These are phyloP conservation scores for Leistus spinibarbis DNA, from an alignment of 2,888 invertebrate genomes.

Conservation along the genomic window DNA sequence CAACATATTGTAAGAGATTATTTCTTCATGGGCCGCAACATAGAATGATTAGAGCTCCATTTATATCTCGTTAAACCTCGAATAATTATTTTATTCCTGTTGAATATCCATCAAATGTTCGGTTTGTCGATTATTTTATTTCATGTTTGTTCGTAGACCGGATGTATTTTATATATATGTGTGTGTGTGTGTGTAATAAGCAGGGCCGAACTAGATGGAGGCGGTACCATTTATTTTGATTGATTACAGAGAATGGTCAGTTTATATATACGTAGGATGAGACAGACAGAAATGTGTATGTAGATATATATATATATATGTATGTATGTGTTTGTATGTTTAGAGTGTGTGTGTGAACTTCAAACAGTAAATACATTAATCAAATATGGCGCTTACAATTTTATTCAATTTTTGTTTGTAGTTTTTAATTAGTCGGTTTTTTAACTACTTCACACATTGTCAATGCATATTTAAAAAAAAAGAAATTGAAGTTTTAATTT, in stretches of 20 bases:
- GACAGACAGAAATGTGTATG: conserved; percentile 18
- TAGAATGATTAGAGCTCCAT: conserved; percentile 21
- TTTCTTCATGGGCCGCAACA: neutral
- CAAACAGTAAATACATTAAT: conserved; percentile 17
- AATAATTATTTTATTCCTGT: neutral
- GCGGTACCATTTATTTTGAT: conserved; percentile 23
- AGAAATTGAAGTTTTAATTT: too few species aligned
- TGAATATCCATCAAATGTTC: neutral
- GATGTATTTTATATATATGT: too few species aligned
- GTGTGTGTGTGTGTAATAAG: neutral
- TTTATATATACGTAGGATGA: conserved; percentile 5
- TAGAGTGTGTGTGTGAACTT: conserved; percentile 1
- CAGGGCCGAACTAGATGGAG: conserved; percentile 6
- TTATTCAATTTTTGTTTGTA: conserved; percentile 14
- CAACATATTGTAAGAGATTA: neutral
- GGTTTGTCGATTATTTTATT: neutral
- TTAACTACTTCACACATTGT: neutral
- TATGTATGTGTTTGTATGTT: neutral
- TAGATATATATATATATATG: neutral
- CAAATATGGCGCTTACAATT: neutral
- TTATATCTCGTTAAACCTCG: conserved; percentile 21
- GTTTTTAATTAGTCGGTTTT: conserved; percentile 5
- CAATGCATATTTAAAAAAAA: too few species aligned
- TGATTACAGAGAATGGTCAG: conserved; percentile 18
- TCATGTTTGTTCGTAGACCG: neutral